Evolutionary conservation across 2,113 vertebrate species (phyloP), one percentile per base, ranked within the genome.

Genomic region (Falco punctatus): DNA sequence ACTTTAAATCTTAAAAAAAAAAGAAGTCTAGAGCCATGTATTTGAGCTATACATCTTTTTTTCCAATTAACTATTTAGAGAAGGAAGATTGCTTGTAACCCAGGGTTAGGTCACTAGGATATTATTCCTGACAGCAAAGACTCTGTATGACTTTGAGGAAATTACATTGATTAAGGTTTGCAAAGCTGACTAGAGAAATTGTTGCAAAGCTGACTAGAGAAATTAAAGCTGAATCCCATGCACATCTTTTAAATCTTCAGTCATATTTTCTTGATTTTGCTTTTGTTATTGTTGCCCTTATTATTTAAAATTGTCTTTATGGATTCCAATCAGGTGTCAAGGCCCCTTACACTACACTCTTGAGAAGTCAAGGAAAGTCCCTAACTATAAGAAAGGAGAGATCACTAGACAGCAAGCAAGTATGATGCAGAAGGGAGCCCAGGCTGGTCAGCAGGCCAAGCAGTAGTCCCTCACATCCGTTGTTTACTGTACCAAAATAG

Each of bases 71-170:
- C 20, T 81, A 1, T 67, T 83, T 83, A 22, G 59, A 74, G 71
- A 33, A 86, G 32, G 64, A 83, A 21, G 18, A 64, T 32, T 88
- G 55, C 21, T 90, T 81, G 38, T 12, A 71, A 62, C 55, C 16
- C 69, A 30, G n/a, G 64, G 52, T 86, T 84, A 86, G 80, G 80
- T 93, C 85, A 88, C 33, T 64, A 92, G 72, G 64, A 66, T 94
- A 81, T 83, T 93, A 84, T 71, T 94, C 32, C 52, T 67, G 75
- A 92, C 55, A 80, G 54, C 79, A 71, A n/a, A 74, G 42, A 32
- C 72, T 88, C 5, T 82, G 26, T 52, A 33, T 15, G 30, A 62
- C 74, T 75, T 81, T 2, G 1, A 92, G 71, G 80, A 93, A 95
- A 90, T 92, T 28, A 64, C 35, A 64, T n/a, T 49, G 67, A 19